These are phyloP conservation scores for Melanostoma mellinum DNA, from an alignment of 2,888 invertebrate genomes.

Conservation along the genomic window DNA sequence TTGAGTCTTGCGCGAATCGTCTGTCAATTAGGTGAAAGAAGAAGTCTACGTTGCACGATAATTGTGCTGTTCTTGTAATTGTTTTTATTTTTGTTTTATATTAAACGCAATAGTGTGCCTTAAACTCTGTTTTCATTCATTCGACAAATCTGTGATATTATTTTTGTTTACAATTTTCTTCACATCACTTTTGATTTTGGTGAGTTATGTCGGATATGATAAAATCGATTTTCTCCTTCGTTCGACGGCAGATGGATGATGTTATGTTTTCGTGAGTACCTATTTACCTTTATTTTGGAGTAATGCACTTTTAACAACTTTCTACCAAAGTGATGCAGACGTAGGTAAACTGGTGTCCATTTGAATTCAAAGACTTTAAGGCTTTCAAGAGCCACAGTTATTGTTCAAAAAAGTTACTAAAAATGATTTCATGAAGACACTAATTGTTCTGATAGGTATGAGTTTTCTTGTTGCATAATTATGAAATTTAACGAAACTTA, in stretches of 20 bases:
- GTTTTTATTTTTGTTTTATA: background rate
- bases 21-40: conserved; percentile 47
- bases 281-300: background rate
- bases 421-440: too few relatives aligned
- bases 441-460: too few relatives aligned
- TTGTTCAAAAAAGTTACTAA: too few relatives aligned
- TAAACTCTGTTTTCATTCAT: background rate
- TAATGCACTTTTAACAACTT: background rate
- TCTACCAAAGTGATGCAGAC: conserved; percentile 30
- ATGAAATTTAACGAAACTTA: too few relatives aligned
- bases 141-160: conserved; percentile 6
- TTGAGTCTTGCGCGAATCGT: conserved; percentile 45
- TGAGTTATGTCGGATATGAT: conserved; percentile 26
- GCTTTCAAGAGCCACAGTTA: too few relatives aligned
- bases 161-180: background rate
- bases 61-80: too few relatives aligned
- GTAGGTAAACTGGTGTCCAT: too few relatives aligned
- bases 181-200: conserved; percentile 1
- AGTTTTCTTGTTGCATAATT: too few relatives aligned
- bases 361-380: too few relatives aligned
- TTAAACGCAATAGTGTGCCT: background rate
- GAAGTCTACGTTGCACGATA: conserved; percentile 1
- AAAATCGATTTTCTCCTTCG: conserved; percentile 61
- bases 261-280: conserved; percentile 57
- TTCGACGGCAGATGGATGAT: conserved; percentile 45